Percentiles rank a stretch among this genome's conserved stretches.
These are phyloP conservation scores for Genyomyrus donnyi DNA, from an alignment of 2,113 vertebrate genomes.

Conservation along the genomic window DNA sequence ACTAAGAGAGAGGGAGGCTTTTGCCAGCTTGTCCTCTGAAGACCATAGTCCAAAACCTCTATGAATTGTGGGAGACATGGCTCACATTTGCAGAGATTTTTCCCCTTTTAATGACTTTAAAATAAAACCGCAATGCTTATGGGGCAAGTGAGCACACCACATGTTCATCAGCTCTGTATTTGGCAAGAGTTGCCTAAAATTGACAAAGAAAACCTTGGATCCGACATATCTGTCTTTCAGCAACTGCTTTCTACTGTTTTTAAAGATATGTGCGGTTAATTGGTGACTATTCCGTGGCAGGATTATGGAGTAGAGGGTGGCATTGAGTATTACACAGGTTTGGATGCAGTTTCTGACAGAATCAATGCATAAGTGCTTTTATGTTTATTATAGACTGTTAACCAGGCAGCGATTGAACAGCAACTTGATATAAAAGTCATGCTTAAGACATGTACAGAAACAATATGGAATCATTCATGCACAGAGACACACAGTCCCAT, in stretches of 20 bases:
- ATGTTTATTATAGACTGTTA: neutral
- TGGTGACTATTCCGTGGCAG: neutral
- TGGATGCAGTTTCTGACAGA: neutral
- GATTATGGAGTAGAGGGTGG: neutral
- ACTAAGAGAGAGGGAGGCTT: constrained; percentile 53
- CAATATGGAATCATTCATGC: neutral
- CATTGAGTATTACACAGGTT: neutral
- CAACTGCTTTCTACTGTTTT: neutral
- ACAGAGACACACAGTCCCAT: neutral
- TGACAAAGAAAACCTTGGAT: neutral
- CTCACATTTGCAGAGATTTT: constrained; percentile 26
- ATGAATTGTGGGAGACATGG: constrained; percentile 52
- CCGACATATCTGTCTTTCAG: neutral
- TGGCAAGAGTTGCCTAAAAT: neutral
- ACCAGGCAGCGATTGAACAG: neutral
- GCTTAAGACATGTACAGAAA: neutral
- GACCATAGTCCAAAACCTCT: constrained; percentile 59
- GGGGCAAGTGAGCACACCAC: neutral
- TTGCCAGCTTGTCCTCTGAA: constrained; percentile 47
- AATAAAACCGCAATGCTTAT: neutral
- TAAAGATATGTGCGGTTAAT: neutral
- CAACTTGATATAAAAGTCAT: neutral
- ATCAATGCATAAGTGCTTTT: neutral
- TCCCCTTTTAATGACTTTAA: constrained; percentile 19
- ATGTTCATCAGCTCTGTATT: neutral